phyloP scores from a whole-genome alignment of 2,113 vertebrate species.

The Ramphastos sulfuratus region DNA sequence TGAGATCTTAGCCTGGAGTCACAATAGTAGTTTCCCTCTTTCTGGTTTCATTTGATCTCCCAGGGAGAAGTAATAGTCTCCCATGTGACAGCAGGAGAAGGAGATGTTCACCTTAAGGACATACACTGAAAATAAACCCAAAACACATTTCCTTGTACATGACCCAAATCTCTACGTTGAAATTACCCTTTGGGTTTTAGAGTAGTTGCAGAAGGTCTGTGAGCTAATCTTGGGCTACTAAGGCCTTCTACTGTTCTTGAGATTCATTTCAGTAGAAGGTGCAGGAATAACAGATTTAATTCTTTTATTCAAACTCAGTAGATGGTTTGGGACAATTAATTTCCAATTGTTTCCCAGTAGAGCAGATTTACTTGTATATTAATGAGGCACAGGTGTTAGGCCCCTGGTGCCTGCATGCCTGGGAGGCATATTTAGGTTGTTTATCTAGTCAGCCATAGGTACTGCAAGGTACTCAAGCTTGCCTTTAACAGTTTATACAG shows the following conservation, averaged over 20 bases:
- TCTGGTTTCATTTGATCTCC: slow-evolving; percentile 58
- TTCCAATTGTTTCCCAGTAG: slow-evolving; percentile 86
- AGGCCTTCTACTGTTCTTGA: slow-evolving; percentile 54
- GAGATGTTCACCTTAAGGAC: slow-evolving; percentile 53
- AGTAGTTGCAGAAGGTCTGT: slow-evolving; percentile 22
- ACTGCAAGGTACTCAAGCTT: slow-evolving; percentile 80
- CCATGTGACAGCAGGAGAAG: neutral
- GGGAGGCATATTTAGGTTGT: slow-evolving; percentile 85
- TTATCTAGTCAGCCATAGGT: slow-evolving; percentile 84
- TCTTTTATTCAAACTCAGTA: slow-evolving; percentile 81
- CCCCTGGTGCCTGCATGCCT: slow-evolving; percentile 82
- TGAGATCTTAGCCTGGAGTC: slow-evolving; percentile 40
- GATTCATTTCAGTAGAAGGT: slow-evolving; percentile 67
- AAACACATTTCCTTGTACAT: slow-evolving; percentile 11
- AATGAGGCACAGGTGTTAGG: slow-evolving; percentile 89
- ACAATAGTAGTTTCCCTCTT: slow-evolving; percentile 36
- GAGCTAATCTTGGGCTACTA: slow-evolving; percentile 5
- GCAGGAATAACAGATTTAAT: slow-evolving; percentile 73
- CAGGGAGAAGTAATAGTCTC: slow-evolving; percentile 41
- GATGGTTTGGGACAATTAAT: slow-evolving; percentile 89
- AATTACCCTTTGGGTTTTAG: slow-evolving; percentile 26
- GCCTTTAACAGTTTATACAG: slow-evolving; percentile 82
- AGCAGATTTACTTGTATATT: slow-evolving; percentile 87
- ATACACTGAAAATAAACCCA: slow-evolving; percentile 23
- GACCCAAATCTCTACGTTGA: neutral